Evolutionary conservation across 2,888 invertebrate genomes (phyloP), one percentile per base, ranked within the genome.

Genomic region (Pristionchus exspectatus): DNA sequence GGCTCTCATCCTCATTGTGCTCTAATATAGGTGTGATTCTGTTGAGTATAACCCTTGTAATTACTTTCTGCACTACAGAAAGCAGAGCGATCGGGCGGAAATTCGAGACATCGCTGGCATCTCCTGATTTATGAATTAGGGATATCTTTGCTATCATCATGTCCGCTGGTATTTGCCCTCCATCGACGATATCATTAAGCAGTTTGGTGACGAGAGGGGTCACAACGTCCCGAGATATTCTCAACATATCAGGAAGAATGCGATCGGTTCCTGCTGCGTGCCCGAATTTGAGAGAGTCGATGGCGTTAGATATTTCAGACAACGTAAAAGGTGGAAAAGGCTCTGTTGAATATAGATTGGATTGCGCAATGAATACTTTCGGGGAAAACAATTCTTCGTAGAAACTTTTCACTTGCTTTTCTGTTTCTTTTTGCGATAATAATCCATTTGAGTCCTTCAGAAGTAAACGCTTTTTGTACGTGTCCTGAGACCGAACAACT

Each of bases 251-350:
- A n/a, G 85, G 85, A 9, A 59, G 5, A 4, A 85, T 3, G 2
- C 14, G 21, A 30, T 85, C 85, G 2, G 59, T 24, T 33, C 85
- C 85, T 1, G 85, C 59, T 1, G 63, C 38, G 18, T 85, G 85
- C 2, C 85, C 85, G 18, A 21, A n/a, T 85, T 85, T 85, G 16
- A 85, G 85, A 10, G 85, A 38, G 4, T n/a, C 85, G 21, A 85
- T 56, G 2, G 85, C 56, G 4, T 21, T 1, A 3, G 59, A 85
- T 7, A 85, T 33, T 59, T 85, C 85, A 33, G 18, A 27, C 5
- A 3, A 33, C 16, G 44, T 30, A 33, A 85, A 85, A 3, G 3
- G 30, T 9, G 85, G 85, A 4, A 85, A n/a, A n/a, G 3, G 12
- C 3, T 85, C 85, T 16, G 18, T 44, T 56, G 2, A 2, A 5